Conservation (phyloP, 2,888 invertebrate species). For the Sphecodes monilicornis region DNA sequence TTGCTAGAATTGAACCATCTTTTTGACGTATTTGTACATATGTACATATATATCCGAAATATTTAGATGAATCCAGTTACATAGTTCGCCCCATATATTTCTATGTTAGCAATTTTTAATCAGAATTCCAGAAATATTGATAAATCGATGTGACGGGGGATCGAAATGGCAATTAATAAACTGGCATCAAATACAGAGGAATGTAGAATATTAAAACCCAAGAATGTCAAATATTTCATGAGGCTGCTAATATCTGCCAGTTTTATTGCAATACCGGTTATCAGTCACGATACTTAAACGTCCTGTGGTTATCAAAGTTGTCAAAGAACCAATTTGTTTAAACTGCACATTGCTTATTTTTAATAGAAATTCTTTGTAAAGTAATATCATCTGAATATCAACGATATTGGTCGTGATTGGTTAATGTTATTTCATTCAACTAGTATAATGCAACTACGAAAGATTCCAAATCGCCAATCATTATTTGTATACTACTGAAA, state of each 20-base stretch:
- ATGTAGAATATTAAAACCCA: conserved; percentile 47
- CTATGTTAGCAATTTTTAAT: conserved; percentile 36
- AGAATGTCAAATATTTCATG: conserved; percentile 51
- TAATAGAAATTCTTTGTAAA: background rate
- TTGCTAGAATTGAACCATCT: background rate
- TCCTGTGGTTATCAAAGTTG: background rate
- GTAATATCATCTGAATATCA: background rate
- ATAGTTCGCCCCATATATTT: conserved; percentile 1
- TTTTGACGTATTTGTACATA: background rate
- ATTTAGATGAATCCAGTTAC: background rate
- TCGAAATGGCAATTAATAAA: conserved; percentile 46
- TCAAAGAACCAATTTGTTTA: background rate
- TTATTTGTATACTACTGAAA: background rate
- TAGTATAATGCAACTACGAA: background rate
- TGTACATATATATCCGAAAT: no score
- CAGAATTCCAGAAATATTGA: conserved; percentile 35
- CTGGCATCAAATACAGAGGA: conserved; percentile 19
- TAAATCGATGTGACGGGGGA: background rate
- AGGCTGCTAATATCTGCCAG: conserved; percentile 16
- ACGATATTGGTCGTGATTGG: background rate
- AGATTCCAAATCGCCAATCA: background rate
- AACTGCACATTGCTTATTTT: background rate
- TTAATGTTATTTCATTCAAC: background rate
- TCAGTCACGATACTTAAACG: background rate
- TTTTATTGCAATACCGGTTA: conserved; percentile 17